Evolutionary conservation across 64 coral and sea anemone species (phyloP).

Genomic region (Exaiptasia diaphana): DNA sequence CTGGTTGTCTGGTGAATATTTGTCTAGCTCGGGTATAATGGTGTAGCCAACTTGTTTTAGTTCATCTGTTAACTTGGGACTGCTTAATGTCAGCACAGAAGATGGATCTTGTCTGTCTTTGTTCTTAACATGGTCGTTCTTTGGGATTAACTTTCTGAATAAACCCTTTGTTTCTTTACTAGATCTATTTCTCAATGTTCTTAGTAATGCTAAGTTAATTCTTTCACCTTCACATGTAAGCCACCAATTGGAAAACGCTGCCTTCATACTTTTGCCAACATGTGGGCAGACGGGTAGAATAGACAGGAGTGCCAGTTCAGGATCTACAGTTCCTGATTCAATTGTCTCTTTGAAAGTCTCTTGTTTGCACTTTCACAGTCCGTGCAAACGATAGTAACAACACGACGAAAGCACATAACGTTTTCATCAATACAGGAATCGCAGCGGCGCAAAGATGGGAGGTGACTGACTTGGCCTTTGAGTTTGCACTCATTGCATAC

Average conservation of each 20-base stretch:
- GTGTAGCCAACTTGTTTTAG: constrained; percentile 33
- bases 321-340: constrained; percentile 45
- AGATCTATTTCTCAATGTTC: constrained; percentile 61
- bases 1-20: constrained; percentile 43
- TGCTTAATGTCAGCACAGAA: constrained; percentile 42
- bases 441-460: neutral
- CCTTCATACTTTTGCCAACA: constrained; percentile 79
- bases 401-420: neutral
- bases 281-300: constrained; percentile 64
- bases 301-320: constrained; percentile 24
- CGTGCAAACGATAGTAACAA: neutral
- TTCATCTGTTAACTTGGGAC: constrained; percentile 17
- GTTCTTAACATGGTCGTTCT: constrained; percentile 67
- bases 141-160: constrained; percentile 44
- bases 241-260: constrained; percentile 63
- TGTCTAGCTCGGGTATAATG: constrained; percentile 69
- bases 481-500: constrained; percentile 7
- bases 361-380: neutral
- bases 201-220: constrained; percentile 32
- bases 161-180: constrained; percentile 41
- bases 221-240: constrained; percentile 44
- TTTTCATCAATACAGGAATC: neutral
- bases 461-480: constrained; percentile 17
- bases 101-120: constrained; percentile 64
- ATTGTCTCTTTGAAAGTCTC: constrained; percentile 23